Evolutionary conservation across 2,113 vertebrate genomes (phyloP), one percentile per base, ranked within the genome.

Genomic region (Oncorhynchus tshawytscha): DNA sequence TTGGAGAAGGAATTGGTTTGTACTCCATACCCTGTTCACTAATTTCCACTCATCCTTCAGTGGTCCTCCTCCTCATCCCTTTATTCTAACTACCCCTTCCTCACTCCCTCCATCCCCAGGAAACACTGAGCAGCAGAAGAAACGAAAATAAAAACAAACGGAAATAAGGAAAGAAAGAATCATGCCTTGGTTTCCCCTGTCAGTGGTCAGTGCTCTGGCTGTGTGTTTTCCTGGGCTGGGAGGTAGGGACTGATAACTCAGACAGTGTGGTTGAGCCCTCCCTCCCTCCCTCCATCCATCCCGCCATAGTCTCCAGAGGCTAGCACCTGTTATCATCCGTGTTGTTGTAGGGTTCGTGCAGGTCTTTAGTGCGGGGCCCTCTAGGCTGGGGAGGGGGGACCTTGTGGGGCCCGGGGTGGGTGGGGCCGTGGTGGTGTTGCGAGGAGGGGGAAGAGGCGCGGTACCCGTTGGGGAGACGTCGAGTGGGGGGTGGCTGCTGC

Each of bases 311-410:
- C 87, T 88, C 90, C 90, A 81, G 87, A 88, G 92, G 93, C 94
- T 97, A 97, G 96, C 96, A 97, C 95, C 96, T 97, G 91, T 97
- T 96, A 72, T 97, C 95, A 70, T 95, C 95, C 83, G 93, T 96
- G 86, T 97, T 95, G 77, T 93, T 95, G 90, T 94, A 96, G 90
- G 95, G 94, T 92, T 96, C 95, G 79, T 95, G 96, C 88, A 94
- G 91, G 83, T 94, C 95, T 88, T 93, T 54, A 5, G 51, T 95
- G 77, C 94, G 93, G 76, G 90, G 94, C 89, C 90, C 94, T 78
- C 91, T 84, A 20, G 90, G 89, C 74, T 92, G 93, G 64, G 90
- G 87, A 74, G 89, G 90, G 16, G 91, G 91, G 39, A 92, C 86
- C 86, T 94, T 94, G 81, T 92, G 94, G 72, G 93, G 84, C 72